Base-by-base conservation (phyloP, 2,113 vertebrate genomes). In the Pangasianodon gigas region DNA sequence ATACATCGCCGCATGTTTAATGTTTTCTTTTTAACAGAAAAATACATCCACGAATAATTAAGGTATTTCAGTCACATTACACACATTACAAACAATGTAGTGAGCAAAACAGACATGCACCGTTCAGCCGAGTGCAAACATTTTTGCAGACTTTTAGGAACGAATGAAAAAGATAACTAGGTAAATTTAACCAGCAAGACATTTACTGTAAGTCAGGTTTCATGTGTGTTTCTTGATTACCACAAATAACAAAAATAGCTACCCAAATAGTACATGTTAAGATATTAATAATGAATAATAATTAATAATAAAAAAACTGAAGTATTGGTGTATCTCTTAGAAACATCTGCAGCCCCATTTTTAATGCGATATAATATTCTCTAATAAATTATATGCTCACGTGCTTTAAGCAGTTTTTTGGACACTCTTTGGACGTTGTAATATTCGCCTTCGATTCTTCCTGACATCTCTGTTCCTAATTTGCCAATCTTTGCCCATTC, bases 1-100 rank as follows among this genome's bases (percentile, higher is more conserved):
- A 86, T 71, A 44, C 67, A 81, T 82, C 26, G 37, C 86, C 60
- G 46, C 16, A 46, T 32, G 29, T 81, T 82, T 69, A 8, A 69
- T 81, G 58, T 58, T 90, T 90, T 58, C 74, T 67, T 52, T 89
- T n/a, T 16, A 41, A 54, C 60, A 77, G n/a, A 85, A 79, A 67
- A 85, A 85, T 21, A 52, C 2, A 65, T n/a, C 26, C 46, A 52
- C 14, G 24, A 37, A 54, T 54, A 19, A 54, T 32, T 18, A 19
- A 18, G 2, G 6, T 32, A 52, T 52, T 54, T 82, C 29, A 32
- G 48, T 54, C 9, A 13, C 11, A 29, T 51, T 74, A 19, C 16
- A 74, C 74, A 75, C 1, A 13, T 54, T 54, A 9, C 5, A 81
- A 24, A 75, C 10, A 0, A 77, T 82, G 56, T 82, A 37, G 16